Evolutionary conservation across 2,797 vertebrate species (phyloP), one percentile per base, ranked within the genome.

Genomic region (Oreonectes daqikongensis): DNA sequence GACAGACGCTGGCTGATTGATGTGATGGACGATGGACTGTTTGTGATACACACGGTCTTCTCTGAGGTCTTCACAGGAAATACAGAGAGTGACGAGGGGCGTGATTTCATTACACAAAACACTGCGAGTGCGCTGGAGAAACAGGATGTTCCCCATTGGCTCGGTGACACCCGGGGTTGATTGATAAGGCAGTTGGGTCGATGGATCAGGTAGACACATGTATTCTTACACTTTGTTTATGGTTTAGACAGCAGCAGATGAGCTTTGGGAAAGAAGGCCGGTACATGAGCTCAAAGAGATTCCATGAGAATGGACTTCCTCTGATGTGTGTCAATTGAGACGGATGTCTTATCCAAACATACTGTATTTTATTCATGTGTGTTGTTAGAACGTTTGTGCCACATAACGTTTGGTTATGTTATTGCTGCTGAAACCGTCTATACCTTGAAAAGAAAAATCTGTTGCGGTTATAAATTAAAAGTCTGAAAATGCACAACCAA

Each of bases 1-100:
- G 89, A 90, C 82, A 84, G 88, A 89, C 86, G 75, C 79, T 71
- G 63, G 38, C 71, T 91, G 91, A 93, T 90, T 89, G 91, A 92
- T 92, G 89, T 85, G 89, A 88, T 81, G 84, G 86, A 86, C 84
- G 83, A 87, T 88, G 86, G 89, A 87, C 84, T 84, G 81, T 79
- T 86, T 86, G 83, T 82, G 60, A 22, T 66, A 44, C 60, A 79
- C 48, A 42, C 32, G 26, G 68, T 30, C 70, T 77, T 75, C 80
- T 75, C 77, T 75, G 67, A 83, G 79, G 74, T 80, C 35, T 71
- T 66, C 81, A 59, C 67, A 48, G 79, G 50, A 72, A 59, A 86
- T 65, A 77, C 69, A 66, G 60, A 76, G 73, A 84, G 84, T 53
- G 83, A 64, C 48, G 4, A 77, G 77, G 61, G 77, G 73, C 80